These are phyloP conservation scores for Mesocricetus auratus DNA, from an alignment of 2,113 vertebrate genomes.

Conservation along the genomic window DNA sequence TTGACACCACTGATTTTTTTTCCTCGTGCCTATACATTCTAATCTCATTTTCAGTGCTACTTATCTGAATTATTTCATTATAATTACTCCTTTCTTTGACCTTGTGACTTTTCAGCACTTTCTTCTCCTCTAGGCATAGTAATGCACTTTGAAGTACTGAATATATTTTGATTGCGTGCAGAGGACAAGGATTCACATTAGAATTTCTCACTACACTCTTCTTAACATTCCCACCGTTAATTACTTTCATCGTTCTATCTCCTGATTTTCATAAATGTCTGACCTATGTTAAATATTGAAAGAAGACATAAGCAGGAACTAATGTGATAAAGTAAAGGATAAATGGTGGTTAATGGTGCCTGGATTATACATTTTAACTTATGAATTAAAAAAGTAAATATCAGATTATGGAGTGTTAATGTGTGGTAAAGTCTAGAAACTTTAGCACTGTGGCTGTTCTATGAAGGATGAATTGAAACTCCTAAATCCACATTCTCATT, in stretches of 20 bases:
- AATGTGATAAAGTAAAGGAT: neutral
- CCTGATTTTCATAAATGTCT: neutral
- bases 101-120: neutral
- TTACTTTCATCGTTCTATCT: neutral
- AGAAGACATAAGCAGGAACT: neutral
- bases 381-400: neutral
- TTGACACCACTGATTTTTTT: neutral
- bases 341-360: no score
- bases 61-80: neutral
- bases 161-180: neutral
- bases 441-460: neutral
- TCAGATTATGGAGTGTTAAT: neutral
- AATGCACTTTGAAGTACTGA: neutral
- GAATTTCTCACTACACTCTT: neutral
- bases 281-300: neutral
- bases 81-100: neutral
- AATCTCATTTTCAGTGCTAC: neutral
- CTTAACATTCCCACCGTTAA: neutral
- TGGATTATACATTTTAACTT: neutral
- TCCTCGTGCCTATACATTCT: neutral
- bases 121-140: neutral
- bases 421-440: neutral
- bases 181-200: neutral
- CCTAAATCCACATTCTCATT: slow-evolving; percentile 25
- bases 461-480: neutral